Conservation (phyloP, 2,113 vertebrate species). For the Petaurus breviceps region DNA sequence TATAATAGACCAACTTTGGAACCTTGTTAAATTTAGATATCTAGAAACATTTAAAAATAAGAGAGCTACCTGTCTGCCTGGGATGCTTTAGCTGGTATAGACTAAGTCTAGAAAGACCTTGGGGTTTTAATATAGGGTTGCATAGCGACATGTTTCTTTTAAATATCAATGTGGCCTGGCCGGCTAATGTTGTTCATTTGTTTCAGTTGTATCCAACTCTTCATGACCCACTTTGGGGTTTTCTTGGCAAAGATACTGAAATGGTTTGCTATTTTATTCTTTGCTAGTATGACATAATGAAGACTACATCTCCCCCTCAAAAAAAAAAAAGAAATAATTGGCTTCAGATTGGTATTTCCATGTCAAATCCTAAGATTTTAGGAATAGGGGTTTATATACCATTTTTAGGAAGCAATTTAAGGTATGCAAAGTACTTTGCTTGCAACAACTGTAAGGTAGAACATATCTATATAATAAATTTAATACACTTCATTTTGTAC, state of each 20-base stretch:
- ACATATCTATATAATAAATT: not conserved
- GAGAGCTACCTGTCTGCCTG: not conserved
- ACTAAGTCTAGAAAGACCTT: not conserved
- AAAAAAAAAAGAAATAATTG: not conserved
- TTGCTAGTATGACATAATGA: not conserved
- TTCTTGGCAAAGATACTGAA: not conserved
- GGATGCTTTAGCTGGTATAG: not conserved
- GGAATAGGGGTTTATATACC: not conserved
- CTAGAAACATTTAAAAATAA: not conserved
- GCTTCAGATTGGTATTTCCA: not conserved
- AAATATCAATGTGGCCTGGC: not conserved
- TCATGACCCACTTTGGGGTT: not conserved
- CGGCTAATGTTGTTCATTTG: not conserved
- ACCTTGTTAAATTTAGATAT: conserved; percentile 40
- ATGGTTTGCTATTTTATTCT: not conserved
- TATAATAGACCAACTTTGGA: not conserved
- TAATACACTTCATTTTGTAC: not conserved
- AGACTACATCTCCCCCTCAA: not conserved
- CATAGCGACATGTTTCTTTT: conserved; percentile 12
- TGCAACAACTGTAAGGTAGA: not conserved
- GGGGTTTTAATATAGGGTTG: not conserved
- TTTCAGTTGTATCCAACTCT: not conserved
- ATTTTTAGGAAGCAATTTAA: not conserved
- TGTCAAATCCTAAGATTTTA: not conserved
- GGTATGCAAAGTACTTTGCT: not conserved